Percentiles rank a stretch among this genome's conserved stretches.
These are phyloP conservation scores for Deroptyus accipitrinus DNA, from an alignment of 2,113 vertebrate genomes.

Conservation along the genomic window DNA sequence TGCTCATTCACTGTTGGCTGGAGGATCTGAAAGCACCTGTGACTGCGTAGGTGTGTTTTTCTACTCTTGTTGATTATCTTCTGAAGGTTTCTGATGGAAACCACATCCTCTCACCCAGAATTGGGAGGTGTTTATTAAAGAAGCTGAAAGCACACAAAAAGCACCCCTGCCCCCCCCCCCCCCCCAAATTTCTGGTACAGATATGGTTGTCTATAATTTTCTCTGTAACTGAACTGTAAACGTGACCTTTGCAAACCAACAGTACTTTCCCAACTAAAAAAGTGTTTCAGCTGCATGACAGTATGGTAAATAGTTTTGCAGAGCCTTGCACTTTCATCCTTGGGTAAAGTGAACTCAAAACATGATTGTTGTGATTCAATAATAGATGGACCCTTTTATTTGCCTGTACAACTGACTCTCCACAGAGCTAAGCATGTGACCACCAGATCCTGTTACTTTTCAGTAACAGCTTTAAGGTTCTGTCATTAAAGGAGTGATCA, in stretches of 20 bases:
- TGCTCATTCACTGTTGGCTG: not conserved
- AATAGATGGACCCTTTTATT: not conserved
- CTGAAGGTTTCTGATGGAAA: constrained; percentile 77
- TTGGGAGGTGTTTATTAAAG: constrained; percentile 76
- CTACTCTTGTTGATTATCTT: constrained; percentile 76
- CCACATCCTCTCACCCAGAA: constrained; percentile 81
- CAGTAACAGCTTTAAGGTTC: not conserved
- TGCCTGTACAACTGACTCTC: not conserved
- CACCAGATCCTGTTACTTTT: not conserved
- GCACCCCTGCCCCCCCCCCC: not conserved
- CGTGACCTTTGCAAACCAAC: constrained; percentile 55
- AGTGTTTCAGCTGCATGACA: constrained; percentile 7
- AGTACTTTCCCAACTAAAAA: constrained; percentile 58
- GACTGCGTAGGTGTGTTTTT: constrained; percentile 78
- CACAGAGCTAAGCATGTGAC: not conserved
- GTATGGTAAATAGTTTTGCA: not conserved
- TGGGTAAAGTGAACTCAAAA: not conserved
- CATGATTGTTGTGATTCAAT: not conserved
- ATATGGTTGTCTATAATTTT: constrained; percentile 32
- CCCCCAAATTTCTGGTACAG: not conserved
- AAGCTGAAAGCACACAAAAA: constrained; percentile 53
- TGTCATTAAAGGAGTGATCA: not conserved
- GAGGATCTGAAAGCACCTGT: constrained; percentile 67
- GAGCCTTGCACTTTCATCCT: constrained; percentile 14
- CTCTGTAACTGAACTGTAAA: constrained; percentile 44